A percentile compares a stretch with the other conserved stretches of the same genome.
phyloP scores from a whole-genome alignment of 2,888 invertebrate species.

The Acholoe squamosa region DNA sequence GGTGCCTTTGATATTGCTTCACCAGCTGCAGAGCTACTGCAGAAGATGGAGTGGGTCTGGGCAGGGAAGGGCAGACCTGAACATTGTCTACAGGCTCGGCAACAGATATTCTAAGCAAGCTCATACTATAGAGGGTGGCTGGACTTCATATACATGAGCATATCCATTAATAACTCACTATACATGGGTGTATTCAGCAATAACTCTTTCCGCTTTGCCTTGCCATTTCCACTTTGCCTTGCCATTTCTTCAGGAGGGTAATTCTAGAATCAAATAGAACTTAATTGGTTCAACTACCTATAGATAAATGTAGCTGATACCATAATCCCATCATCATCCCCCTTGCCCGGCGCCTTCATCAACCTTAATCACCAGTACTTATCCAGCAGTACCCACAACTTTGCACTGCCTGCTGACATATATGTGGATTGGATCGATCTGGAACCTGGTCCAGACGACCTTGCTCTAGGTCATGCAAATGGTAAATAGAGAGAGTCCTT shows the following conservation, averaged over 20 bases:
- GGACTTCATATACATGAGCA: not conserved
- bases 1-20: not conserved
- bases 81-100: not conserved
- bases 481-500: not conserved
- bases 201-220: too few species aligned
- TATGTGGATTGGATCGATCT: not conserved
- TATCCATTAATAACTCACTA: not conserved
- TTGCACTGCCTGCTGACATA: too few species aligned
- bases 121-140: not conserved
- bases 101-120: not conserved
- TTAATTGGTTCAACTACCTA: too few species aligned
- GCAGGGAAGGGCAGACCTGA: not conserved
- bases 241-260: too few species aligned
- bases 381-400: too few species aligned
- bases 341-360: too few species aligned
- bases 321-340: too few species aligned
- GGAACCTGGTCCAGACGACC: conserved; percentile 5
- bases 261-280: too few species aligned
- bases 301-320: too few species aligned
- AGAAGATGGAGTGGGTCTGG: not conserved
- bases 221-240: too few species aligned
- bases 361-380: too few species aligned
- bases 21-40: not conserved
- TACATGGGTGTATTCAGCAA: too few species aligned
- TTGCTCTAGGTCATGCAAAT: not conserved